A percentile compares a stretch with the other conserved stretches of the same genome.
These are phyloP conservation scores for Saguinus midas DNA, from an alignment of 2,113 vertebrate species.

Conservation along the genomic window DNA sequence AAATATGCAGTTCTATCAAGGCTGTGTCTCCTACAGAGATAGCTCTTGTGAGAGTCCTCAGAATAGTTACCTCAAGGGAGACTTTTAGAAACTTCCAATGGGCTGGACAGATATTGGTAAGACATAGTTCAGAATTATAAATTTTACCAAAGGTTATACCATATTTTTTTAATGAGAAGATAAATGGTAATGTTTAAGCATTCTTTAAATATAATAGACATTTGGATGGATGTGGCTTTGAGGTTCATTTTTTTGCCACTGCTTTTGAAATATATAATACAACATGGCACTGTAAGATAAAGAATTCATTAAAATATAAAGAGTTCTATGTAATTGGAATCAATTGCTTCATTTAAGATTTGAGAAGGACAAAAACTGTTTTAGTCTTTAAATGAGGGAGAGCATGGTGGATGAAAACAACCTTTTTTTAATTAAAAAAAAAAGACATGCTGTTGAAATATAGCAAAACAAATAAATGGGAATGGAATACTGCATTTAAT, in stretches of 20 bases:
- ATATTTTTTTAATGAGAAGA: background rate
- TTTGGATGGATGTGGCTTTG: constrained; percentile 31
- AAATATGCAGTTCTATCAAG: background rate
- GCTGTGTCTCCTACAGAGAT: background rate
- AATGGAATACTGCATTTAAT: background rate
- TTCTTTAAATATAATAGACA: background rate
- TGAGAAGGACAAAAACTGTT: constrained; percentile 43
- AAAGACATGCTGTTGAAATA: background rate
- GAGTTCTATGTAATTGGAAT: constrained; percentile 18
- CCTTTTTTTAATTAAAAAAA: constrained; percentile 43
- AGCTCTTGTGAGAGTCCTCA: background rate
- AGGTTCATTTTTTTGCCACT: constrained; percentile 12
- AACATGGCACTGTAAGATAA: constrained; percentile 45
- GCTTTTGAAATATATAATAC: constrained; percentile 42
- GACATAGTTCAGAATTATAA: constrained; percentile 36
- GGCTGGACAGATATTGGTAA: constrained; percentile 14
- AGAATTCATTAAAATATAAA: constrained; percentile 59
- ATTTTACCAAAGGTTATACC: constrained; percentile 47
- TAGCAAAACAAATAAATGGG: constrained; percentile 26
- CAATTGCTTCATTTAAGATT: constrained; percentile 34
- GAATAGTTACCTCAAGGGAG: background rate
- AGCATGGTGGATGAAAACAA: constrained; percentile 28
- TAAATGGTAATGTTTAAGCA: constrained; percentile 9
- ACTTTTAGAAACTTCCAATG: constrained; percentile 36
- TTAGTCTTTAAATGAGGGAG: constrained; percentile 35